Evolutionary conservation across 2,888 invertebrate genomes (phyloP), one percentile per base, ranked within the genome.

Genomic region (Phymatocera aterrima): DNA sequence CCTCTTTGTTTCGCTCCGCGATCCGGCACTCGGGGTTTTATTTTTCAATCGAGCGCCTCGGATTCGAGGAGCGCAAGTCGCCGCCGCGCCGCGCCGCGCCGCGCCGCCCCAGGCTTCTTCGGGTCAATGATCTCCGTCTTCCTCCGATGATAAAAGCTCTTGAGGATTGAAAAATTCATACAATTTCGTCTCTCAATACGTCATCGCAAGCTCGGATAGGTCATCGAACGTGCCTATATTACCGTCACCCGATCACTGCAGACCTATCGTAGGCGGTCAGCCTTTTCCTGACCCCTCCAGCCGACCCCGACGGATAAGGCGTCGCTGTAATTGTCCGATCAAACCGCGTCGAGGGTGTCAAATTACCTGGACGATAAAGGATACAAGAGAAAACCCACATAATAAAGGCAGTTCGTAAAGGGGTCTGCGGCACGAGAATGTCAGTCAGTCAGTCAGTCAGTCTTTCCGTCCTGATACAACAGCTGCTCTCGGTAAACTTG

Each of bases 401-500:
- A 18, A 64, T 64, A 64, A 37, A 40, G 34, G 61, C 48, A 48
- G 12, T n/a, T 61, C 61, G 34, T 34, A 8, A n/a, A 18, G 34
- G 61, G 15, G 34, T 61, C 61, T 18, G 37, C 24, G 61, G 37
- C 34, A 61, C 68, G 68, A 68, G 72, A 72, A 72, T 54, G 54
- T 72, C 54, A 34, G 48, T 18, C 72, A n/a, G n/a, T n/a, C n/a
- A n/a, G n/a, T n/a, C n/a, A n/a, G n/a, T n/a, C n/a, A n/a, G n/a
- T n/a, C n/a, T n/a, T 34, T 54, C 21, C 10, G 28, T 28, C 57
- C 43, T 40, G 75, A 75, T 43, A 54, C 54, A 75, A 60, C 75
- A 75, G 75, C 75, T 75, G 75, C 37, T 37, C 21, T n/a, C n/a
- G 18, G 75, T 60, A 57, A 75, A 54, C 40, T 75, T 60, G 57